phyloP scores from a whole-genome alignment of 2,113 vertebrate genomes.

The Acanthochromis polyacanthus region DNA sequence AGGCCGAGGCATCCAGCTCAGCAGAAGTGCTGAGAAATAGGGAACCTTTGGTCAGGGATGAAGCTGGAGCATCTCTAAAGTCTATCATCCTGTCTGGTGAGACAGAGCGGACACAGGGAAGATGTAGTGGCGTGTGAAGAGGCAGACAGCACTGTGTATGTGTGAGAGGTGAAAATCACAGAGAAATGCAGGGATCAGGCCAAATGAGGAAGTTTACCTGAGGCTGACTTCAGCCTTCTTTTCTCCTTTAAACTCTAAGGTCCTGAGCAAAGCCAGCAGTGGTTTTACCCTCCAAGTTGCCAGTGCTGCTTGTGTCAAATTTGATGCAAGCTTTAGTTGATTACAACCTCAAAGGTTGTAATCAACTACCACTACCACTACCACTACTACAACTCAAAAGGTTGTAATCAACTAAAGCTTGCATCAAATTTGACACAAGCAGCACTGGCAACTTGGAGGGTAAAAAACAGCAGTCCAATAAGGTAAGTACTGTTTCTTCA shows the following conservation, averaged over 20 bases:
- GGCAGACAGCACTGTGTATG: neutral
- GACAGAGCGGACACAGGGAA: constrained; percentile 19
- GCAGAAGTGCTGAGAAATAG: constrained; percentile 55
- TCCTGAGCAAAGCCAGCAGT: constrained; percentile 13
- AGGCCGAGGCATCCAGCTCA: constrained; percentile 45
- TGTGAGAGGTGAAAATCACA: neutral
- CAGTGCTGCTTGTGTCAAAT: neutral
- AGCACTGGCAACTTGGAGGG: neutral
- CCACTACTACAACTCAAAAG: too few species aligned
- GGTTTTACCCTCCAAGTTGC: neutral
- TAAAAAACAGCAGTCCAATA: neutral
- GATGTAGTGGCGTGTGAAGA: neutral
- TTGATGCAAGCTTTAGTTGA: neutral
- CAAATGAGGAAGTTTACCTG: constrained; percentile 35
- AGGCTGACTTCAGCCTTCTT: constrained; percentile 32
- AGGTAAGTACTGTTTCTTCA: neutral
- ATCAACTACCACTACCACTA: too few species aligned
- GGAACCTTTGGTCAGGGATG: constrained; percentile 11
- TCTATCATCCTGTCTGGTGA: constrained; percentile 52
- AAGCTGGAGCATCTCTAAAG: constrained; percentile 24
- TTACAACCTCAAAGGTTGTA: too few species aligned
- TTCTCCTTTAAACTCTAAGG: constrained; percentile 24
- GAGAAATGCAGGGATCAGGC: constrained; percentile 22
- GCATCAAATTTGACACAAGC: constrained; percentile 3
- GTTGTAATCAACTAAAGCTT: neutral